phyloP scores from a whole-genome alignment of 2,888 invertebrate genomes.

The Apotomis betuletana region DNA sequence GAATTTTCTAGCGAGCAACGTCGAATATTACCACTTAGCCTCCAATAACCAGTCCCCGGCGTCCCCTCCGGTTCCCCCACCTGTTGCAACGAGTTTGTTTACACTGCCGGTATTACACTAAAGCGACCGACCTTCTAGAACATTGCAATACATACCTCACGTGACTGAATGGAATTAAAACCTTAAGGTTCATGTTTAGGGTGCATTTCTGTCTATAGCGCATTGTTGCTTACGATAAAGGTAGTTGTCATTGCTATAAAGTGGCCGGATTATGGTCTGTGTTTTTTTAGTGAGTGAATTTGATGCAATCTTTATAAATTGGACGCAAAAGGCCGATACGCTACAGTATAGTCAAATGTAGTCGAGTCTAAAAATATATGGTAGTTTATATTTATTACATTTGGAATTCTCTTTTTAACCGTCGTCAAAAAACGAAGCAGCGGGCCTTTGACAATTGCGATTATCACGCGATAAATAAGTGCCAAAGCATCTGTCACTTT shows the following conservation, averaged over 20 bases:
- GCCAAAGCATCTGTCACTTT: no score
- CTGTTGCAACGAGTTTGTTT: conserved; percentile 70
- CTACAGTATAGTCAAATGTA: not conserved
- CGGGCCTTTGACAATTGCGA: no score
- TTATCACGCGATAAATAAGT: no score
- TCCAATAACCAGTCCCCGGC: conserved; percentile 32
- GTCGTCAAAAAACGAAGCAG: no score
- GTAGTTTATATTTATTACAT: no score
- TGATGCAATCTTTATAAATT: conserved; percentile 20
- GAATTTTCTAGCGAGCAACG: not conserved
- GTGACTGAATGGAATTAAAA: conserved; percentile 32
- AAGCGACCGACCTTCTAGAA: conserved; percentile 61
- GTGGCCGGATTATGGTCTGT: conserved; percentile 29
- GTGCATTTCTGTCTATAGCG: conserved; percentile 25
- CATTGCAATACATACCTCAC: conserved; percentile 34
- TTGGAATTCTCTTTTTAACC: no score
- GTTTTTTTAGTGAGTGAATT: conserved; percentile 19
- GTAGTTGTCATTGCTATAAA: not conserved
- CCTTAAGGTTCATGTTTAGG: conserved; percentile 25
- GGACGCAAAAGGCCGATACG: not conserved
- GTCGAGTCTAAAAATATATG: no score
- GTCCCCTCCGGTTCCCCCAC: conserved; percentile 49
- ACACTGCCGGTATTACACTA: conserved; percentile 54
- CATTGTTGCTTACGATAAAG: conserved; percentile 14
- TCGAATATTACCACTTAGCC: conserved; percentile 8